Evolutionary conservation across 2,888 invertebrate species (phyloP).

Genomic region (Cantharis lateralis): DNA sequence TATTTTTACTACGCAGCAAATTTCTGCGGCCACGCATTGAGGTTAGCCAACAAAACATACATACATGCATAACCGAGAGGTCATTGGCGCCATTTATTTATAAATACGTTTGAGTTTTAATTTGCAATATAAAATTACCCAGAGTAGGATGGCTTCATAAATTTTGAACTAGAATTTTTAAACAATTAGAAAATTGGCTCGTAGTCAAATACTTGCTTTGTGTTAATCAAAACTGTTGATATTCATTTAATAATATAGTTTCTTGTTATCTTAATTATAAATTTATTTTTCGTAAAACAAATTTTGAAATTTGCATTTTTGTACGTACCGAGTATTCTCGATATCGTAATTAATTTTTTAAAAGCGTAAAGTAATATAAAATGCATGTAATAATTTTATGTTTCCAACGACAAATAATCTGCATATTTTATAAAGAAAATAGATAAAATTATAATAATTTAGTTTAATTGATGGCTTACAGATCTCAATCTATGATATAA

Average conservation of each 20-base stretch:
- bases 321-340: neutral
- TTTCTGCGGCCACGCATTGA: slow-evolving; percentile 30
- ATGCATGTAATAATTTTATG: neutral
- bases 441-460: neutral
- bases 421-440: neutral
- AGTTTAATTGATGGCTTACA: neutral
- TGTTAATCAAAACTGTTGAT: neutral
- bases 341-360: neutral
- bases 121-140: neutral
- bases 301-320: neutral
- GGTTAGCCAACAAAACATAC: slow-evolving; percentile 34
- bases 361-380: neutral
- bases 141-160: neutral
- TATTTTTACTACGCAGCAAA: slow-evolving; percentile 31
- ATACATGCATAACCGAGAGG: slow-evolving; percentile 42
- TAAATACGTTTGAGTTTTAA: slow-evolving; percentile 31
- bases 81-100: slow-evolving; percentile 42
- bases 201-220: neutral
- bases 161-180: neutral
- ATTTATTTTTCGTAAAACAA: neutral
- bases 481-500: neutral
- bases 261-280: neutral
- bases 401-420: neutral
- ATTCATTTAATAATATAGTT: neutral
- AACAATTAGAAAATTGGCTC: neutral